Conservation (phyloP, 2,888 invertebrate genomes). For the Eustalomyia histrio region DNA sequence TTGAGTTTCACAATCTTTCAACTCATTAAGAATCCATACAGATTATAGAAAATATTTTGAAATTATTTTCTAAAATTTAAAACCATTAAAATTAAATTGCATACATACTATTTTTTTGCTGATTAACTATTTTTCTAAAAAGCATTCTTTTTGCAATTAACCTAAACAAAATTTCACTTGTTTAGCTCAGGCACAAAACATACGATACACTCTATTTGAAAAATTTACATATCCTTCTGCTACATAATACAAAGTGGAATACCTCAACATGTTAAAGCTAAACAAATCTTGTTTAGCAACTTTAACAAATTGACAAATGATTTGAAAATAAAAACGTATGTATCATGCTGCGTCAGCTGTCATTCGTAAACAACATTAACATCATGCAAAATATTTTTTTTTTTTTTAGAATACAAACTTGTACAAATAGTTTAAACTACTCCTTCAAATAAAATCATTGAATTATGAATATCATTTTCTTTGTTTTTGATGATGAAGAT, state of each 20-base stretch:
- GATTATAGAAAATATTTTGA: neutral
- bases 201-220: neutral
- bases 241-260: neutral
- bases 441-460: slow-evolving; percentile 24
- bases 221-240: slow-evolving; percentile 30
- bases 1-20: too few species aligned
- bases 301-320: slow-evolving; percentile 51
- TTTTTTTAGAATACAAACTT: slow-evolving; percentile 11
- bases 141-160: slow-evolving; percentile 43
- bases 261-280: neutral
- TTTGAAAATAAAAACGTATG: slow-evolving; percentile 31
- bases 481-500: slow-evolving; percentile 1
- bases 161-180: slow-evolving; percentile 44
- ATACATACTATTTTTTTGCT: too few species aligned
- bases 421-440: slow-evolving; percentile 2
- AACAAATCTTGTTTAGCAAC: slow-evolving; percentile 35
- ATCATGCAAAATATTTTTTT: slow-evolving; percentile 35
- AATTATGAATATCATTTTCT: slow-evolving; percentile 23
- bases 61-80: neutral
- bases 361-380: slow-evolving; percentile 46
- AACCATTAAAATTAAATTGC: neutral
- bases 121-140: slow-evolving; percentile 1
- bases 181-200: neutral
- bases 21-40: neutral
- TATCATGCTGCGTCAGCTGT: slow-evolving; percentile 50